Conservation (phyloP, 2,113 vertebrate genomes). For the Pogonocichla stellata region DNA sequence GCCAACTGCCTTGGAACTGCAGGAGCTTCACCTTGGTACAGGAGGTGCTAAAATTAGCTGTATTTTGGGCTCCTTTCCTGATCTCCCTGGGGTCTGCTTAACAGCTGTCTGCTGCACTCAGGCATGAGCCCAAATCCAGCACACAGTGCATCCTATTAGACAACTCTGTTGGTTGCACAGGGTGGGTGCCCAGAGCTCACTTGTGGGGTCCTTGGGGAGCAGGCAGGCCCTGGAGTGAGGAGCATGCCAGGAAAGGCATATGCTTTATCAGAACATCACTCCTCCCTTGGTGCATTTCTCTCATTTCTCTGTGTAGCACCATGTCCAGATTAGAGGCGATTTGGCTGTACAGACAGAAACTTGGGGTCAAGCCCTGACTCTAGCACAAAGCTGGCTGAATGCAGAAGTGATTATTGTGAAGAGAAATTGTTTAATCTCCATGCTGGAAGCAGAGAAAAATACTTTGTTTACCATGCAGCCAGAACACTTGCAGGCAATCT, state of each 20-base stretch:
- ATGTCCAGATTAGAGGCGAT: constrained; percentile 55
- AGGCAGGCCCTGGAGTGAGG: background rate
- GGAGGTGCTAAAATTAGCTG: constrained; percentile 29
- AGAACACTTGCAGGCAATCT: constrained; percentile 33
- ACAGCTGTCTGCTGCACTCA: background rate
- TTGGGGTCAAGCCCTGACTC: constrained; percentile 46
- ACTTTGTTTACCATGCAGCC: constrained; percentile 60
- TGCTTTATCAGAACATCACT: background rate
- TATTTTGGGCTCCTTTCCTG: background rate
- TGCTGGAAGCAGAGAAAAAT: constrained; percentile 27
- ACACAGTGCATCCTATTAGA: background rate
- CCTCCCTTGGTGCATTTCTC: constrained; percentile 3
- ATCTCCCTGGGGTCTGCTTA: background rate
- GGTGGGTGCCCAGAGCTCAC: background rate
- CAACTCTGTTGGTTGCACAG: background rate
- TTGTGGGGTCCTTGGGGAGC: background rate
- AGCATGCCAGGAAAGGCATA: background rate
- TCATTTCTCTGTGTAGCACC: background rate
- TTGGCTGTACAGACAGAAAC: constrained; percentile 34
- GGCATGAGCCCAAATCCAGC: background rate
- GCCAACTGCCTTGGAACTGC: background rate
- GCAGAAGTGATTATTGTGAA: constrained; percentile 58
- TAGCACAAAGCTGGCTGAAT: constrained; percentile 31
- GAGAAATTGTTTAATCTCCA: constrained; percentile 55
- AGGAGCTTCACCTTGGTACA: background rate